phyloP scores from a whole-genome alignment of 2,888 invertebrate species.

The Dichetophora obliterata region DNA sequence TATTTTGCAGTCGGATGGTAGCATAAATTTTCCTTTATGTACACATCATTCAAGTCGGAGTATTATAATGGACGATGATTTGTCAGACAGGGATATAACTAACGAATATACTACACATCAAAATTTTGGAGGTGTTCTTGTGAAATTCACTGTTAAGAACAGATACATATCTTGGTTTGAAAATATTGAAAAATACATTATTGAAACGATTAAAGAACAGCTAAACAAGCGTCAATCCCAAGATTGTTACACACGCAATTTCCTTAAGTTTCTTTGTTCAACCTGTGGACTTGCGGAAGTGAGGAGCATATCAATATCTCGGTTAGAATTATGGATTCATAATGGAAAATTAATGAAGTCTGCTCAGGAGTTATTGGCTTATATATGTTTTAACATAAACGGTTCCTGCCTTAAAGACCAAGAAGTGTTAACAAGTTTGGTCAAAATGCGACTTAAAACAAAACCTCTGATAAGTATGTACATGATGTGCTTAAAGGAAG shows the following conservation, averaged over 20 bases:
- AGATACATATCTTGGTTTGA: conserved; percentile 72
- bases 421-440: conserved; percentile 85
- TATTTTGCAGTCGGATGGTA: conserved; percentile 56
- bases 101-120: conserved; percentile 61
- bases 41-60: conserved; percentile 60
- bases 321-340: conserved; percentile 94
- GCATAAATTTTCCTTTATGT: neutral
- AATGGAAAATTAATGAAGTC: conserved; percentile 94
- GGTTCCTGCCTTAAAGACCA: conserved; percentile 77
- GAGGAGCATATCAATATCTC: conserved; percentile 67
- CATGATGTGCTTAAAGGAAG: conserved; percentile 89
- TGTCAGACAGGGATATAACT: conserved; percentile 18
- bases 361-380: conserved; percentile 91
- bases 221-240: conserved; percentile 86
- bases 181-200: conserved; percentile 78
- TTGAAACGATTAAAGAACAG: conserved; percentile 91
- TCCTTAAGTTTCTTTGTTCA: conserved; percentile 85
- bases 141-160: conserved; percentile 71
- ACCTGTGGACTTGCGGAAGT: conserved; percentile 90
- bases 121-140: conserved; percentile 60
- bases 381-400: conserved; percentile 91
- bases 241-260: conserved; percentile 89
- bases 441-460: conserved; percentile 92
- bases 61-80: conserved; percentile 67
- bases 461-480: conserved; percentile 93